Evolutionary conservation across 2,113 vertebrate genomes (phyloP).

Genomic region (Callaeas wilsoni): DNA sequence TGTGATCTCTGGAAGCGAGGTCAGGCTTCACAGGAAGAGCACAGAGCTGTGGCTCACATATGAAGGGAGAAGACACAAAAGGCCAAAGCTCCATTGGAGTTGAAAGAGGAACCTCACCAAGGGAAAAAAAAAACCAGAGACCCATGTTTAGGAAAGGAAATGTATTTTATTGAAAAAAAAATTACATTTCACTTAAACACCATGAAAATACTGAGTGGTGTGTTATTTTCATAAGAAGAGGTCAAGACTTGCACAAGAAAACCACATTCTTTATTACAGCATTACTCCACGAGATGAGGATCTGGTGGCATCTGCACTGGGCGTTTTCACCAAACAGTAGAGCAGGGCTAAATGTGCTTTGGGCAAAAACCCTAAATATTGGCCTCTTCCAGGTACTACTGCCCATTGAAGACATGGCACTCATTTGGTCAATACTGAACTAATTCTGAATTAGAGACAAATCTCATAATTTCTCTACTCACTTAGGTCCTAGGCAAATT

Average conservation of each 20-base stretch:
- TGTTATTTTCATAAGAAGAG: slow-evolving; percentile 33
- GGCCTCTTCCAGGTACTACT: slow-evolving; percentile 29
- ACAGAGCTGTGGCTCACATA: background rate
- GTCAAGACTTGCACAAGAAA: slow-evolving; percentile 55
- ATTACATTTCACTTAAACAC: slow-evolving; percentile 53
- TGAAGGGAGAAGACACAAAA: background rate
- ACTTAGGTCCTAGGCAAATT: background rate
- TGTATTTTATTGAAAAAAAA: slow-evolving; percentile 58
- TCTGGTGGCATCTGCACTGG: slow-evolving; percentile 46
- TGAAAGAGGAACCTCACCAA: background rate
- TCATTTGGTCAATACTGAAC: background rate
- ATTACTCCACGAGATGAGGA: slow-evolving; percentile 29
- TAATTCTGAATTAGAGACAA: background rate
- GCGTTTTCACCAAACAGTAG: slow-evolving; percentile 14
- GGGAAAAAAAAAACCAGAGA: background rate
- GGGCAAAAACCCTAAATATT: slow-evolving; percentile 56
- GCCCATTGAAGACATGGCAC: background rate
- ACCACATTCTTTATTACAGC: slow-evolving; percentile 37
- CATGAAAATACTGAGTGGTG: slow-evolving; percentile 46
- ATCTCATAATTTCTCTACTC: background rate
- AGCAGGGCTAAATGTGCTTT: slow-evolving; percentile 53
- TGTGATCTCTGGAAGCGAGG: background rate
- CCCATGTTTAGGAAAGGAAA: slow-evolving; percentile 23
- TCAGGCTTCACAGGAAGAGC: background rate
- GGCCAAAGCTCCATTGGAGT: background rate